Base-by-base conservation (phyloP, 2,113 vertebrate genomes). In the Actinemys pallida region DNA sequence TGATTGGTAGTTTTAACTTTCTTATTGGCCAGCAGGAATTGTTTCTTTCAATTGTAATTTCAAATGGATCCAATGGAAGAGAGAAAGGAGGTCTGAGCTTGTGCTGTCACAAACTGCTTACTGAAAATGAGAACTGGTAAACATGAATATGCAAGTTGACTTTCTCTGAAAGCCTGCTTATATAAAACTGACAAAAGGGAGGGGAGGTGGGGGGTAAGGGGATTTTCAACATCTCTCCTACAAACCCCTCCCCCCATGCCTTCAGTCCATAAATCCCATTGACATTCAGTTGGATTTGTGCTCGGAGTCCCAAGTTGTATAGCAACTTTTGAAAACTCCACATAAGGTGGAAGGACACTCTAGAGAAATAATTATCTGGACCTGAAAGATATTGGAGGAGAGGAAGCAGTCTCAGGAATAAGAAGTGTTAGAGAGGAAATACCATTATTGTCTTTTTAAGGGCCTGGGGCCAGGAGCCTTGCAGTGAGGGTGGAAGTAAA, bases 61-160 rank as follows among this genome's bases (percentile, higher is more conserved):
- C 12, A 56, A 11, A 27, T 53, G 88, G 69, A 8, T 75, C 17
- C 65, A 3, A 6, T 62, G 4, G 52, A 52, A 56, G 20, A 20
- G 57, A 81, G 91, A 13, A 7, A 4, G 81, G 29, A 88, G 65
- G 45, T 8, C 20, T 54, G 52, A 93, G 2, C 25, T 84, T 62
- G 27, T 76, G 13, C 5, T 83, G 49, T 3, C 5, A 52, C 4
- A 19, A 4, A 6, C 27, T 53, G 1, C 27, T 8, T 29, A 1
- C 17, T 72, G 24, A 52, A 47, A 93, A 57, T 7, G 2, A 62
- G 2, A n/a, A 90, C 7, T 10, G 62, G 49, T 27, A 1, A 1
- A 22, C 25, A 89, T 25, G 42, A 94, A 54, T 19, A 29, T 9
- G 29, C 1, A 95, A 84, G 65, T 1, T 9, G 1, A n/a, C 35